Conservation (phyloP, 2,113 vertebrate genomes). For the Desmodus rotundus region DNA sequence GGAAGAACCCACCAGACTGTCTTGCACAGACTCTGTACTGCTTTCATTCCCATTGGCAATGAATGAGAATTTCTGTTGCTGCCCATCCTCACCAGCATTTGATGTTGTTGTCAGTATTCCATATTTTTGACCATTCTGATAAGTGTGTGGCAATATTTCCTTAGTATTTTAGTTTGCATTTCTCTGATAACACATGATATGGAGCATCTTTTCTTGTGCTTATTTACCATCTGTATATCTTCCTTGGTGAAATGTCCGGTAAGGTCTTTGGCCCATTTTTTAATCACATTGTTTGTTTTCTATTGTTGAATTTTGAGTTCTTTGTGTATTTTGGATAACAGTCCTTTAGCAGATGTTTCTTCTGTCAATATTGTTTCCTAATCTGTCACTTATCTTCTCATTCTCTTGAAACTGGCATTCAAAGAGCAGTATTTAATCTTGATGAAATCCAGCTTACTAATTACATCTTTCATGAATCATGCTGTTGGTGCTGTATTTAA, state of each 20-base stretch:
- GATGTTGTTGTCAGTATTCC: background rate
- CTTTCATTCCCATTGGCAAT: background rate
- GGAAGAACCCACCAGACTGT: background rate
- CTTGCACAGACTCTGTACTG: background rate
- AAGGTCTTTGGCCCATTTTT: background rate
- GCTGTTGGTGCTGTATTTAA: background rate
- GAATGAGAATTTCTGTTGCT: background rate
- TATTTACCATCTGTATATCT: no score
- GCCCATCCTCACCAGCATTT: background rate
- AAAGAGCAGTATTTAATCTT: background rate
- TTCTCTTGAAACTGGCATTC: background rate
- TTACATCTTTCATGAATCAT: background rate
- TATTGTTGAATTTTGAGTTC: background rate
- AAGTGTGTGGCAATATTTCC: background rate
- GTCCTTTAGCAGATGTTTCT: background rate
- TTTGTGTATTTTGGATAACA: background rate
- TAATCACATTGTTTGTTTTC: background rate
- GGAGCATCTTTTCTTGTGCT: background rate
- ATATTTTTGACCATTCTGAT: background rate
- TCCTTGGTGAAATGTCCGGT: background rate
- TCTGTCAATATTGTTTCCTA: background rate
- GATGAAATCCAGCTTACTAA: background rate
- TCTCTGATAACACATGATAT: background rate
- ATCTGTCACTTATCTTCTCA: background rate
- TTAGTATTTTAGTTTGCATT: background rate